phyloP scores from a whole-genome alignment of 2,888 invertebrate species.

The Halictus ligatus region DNA sequence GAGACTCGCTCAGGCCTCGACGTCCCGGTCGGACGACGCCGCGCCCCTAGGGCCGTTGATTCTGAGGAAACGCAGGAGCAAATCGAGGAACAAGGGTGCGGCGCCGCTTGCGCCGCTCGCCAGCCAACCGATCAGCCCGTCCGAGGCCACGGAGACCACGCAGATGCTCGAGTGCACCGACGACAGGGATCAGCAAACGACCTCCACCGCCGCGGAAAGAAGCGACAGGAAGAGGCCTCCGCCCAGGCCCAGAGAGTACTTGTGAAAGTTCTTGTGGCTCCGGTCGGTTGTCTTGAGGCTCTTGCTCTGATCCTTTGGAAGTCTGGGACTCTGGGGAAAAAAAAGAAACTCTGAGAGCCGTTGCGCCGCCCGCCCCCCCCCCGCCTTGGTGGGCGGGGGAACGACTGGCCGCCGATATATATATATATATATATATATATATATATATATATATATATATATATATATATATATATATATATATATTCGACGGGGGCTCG shows the following conservation, averaged over 20 bases:
- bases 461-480: neutral
- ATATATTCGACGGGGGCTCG: neutral
- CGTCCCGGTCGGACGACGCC: constrained; percentile 75
- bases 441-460: too few species aligned
- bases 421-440: too few species aligned
- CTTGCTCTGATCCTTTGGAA: constrained; percentile 1
- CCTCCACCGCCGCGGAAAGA: constrained; percentile 64
- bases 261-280: constrained; percentile 78
- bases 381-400: too few species aligned
- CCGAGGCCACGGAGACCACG: constrained; percentile 86
- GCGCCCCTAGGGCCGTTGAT: constrained; percentile 81
- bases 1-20: constrained; percentile 79
- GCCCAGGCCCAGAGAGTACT: constrained; percentile 82
- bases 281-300: constrained; percentile 37
- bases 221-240: constrained; percentile 81
- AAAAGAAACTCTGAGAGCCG: neutral
- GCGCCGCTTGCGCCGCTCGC: constrained; percentile 86
- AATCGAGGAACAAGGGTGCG: constrained; percentile 86
- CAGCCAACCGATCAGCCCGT: constrained; percentile 85
- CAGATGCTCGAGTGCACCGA: constrained; percentile 84
- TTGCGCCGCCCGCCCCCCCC: too few species aligned
- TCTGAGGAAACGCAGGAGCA: constrained; percentile 87
- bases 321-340: neutral
- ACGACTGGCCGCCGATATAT: neutral
- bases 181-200: constrained; percentile 70